Percentiles rank a stretch among this genome's conserved stretches.
phyloP scores from a whole-genome alignment of 1,140 invertebrate genomes.

The Drosophila sechellia region DNA sequence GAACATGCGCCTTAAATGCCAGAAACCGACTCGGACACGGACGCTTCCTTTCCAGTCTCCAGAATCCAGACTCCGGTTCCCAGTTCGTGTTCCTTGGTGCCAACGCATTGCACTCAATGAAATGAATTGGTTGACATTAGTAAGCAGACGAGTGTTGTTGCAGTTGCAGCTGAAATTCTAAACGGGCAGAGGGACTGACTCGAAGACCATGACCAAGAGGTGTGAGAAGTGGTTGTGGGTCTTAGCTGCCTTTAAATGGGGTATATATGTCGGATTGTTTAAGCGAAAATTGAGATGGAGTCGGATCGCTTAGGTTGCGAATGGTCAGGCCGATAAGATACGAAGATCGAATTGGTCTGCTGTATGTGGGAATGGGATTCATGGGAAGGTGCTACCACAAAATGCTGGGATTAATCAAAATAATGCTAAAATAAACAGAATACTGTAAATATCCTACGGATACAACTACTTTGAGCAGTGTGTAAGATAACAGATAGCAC shows the following conservation, averaged over 20 bases:
- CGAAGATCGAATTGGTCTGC: constrained; percentile 40
- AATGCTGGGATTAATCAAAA: constrained; percentile 23
- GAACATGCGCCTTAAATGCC: constrained; percentile 80
- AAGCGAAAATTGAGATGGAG: constrained; percentile 55
- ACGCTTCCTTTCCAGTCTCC: constrained; percentile 30
- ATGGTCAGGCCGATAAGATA: constrained; percentile 59
- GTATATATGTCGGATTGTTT: constrained; percentile 77
- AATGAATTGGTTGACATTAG: constrained; percentile 81
- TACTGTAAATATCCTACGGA: neutral
- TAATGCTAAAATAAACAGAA: constrained; percentile 12
- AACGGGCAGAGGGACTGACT: constrained; percentile 23
- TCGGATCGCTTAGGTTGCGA: constrained; percentile 50
- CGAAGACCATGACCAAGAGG: constrained; percentile 30
- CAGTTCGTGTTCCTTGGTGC: constrained; percentile 47
- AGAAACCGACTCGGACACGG: constrained; percentile 38
- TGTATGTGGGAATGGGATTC: constrained; percentile 14
- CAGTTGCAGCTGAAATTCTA: constrained; percentile 66
- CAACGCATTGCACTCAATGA: constrained; percentile 80
- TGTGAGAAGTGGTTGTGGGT: constrained; percentile 72
- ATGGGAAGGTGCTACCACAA: constrained; percentile 19
- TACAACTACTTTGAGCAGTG: neutral
- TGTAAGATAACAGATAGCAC: neutral
- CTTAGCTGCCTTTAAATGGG: constrained; percentile 76
- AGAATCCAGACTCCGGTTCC: constrained; percentile 7
- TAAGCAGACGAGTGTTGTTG: constrained; percentile 57